Conservation (phyloP, 2,113 vertebrate species). For the Megalops atlanticus region DNA sequence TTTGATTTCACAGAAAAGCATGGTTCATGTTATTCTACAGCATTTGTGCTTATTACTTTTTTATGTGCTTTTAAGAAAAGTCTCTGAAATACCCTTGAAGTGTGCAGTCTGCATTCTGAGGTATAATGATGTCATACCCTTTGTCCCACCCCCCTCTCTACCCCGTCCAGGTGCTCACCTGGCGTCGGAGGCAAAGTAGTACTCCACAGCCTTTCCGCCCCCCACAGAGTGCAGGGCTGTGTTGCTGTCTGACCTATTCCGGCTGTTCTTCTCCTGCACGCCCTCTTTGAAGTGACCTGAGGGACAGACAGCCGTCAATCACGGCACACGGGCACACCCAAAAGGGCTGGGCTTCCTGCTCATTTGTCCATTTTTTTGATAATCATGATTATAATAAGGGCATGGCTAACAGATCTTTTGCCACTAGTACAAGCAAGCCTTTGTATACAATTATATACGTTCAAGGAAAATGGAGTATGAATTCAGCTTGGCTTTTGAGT, state of each 20-base stretch:
- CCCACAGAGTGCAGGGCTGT: slow-evolving; percentile 79
- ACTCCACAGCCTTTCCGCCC: slow-evolving; percentile 83
- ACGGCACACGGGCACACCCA: neutral
- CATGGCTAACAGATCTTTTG: neutral
- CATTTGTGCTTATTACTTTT: neutral
- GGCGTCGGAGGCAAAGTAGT: slow-evolving; percentile 94
- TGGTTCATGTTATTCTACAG: neutral
- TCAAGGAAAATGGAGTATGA: neutral
- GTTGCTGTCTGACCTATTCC: slow-evolving; percentile 74
- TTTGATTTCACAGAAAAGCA: neutral
- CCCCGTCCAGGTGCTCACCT: slow-evolving; percentile 68
- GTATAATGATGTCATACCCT: too few species aligned
- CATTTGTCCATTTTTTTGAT: neutral
- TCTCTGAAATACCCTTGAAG: too few species aligned
- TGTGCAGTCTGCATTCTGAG: too few species aligned
- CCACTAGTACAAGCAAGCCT: neutral
- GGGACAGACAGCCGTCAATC: slow-evolving; percentile 26
- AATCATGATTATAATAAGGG: neutral
- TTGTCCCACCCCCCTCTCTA: neutral
- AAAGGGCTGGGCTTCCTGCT: neutral
- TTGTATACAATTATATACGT: neutral
- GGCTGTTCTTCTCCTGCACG: slow-evolving; percentile 63
- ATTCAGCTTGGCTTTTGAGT: neutral
- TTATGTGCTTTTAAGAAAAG: too few species aligned
- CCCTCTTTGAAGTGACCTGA: slow-evolving; percentile 56